Evolutionary conservation across 2,113 vertebrate species (phyloP).

Genomic region (Chiloscyllium plagiosum): DNA sequence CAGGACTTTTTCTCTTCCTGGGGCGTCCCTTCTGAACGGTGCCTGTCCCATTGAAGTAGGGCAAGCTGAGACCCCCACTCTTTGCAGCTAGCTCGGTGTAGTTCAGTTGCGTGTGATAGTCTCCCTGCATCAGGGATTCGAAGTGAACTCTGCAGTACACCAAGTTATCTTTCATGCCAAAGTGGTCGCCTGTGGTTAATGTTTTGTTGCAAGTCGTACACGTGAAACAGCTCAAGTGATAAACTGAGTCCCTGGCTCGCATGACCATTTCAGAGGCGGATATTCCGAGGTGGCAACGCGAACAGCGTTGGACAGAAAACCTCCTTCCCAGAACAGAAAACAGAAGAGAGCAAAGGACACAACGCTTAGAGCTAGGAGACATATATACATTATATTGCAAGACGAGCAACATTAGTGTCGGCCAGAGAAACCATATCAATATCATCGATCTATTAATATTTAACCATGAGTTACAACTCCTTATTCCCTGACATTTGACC

Average conservation of each 20-base stretch:
- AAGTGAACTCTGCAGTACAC: slow-evolving; percentile 96
- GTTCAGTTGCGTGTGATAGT: slow-evolving; percentile 85
- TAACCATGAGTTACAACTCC: not conserved
- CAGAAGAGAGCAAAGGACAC: not conserved
- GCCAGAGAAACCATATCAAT: not conserved
- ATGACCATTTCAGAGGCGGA: slow-evolving; percentile 99
- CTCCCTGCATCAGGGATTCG: slow-evolving; percentile 88
- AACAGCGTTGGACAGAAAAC: slow-evolving; percentile 99
- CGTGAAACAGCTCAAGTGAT: slow-evolving; percentile 97
- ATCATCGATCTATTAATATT: not conserved
- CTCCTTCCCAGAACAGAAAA: slow-evolving; percentile 77
- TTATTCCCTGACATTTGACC: not conserved
- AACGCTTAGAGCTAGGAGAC: not conserved
- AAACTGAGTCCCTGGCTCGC: slow-evolving; percentile 96
- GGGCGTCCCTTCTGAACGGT: slow-evolving; percentile 95
- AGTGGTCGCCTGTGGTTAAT: slow-evolving; percentile 93
- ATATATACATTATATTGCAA: not conserved
- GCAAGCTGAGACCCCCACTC: slow-evolving; percentile 75
- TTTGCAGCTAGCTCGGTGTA: slow-evolving; percentile 94
- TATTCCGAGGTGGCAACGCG: slow-evolving; percentile 98
- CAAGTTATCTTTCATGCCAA: slow-evolving; percentile 97
- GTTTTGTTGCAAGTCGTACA: slow-evolving; percentile 98
- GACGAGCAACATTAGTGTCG: not conserved
- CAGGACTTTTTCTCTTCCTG: slow-evolving; percentile 90
- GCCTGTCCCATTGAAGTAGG: slow-evolving; percentile 93